phyloP scores from a whole-genome alignment of 2,113 vertebrate genomes.

The Ageneiosus marmoratus region DNA sequence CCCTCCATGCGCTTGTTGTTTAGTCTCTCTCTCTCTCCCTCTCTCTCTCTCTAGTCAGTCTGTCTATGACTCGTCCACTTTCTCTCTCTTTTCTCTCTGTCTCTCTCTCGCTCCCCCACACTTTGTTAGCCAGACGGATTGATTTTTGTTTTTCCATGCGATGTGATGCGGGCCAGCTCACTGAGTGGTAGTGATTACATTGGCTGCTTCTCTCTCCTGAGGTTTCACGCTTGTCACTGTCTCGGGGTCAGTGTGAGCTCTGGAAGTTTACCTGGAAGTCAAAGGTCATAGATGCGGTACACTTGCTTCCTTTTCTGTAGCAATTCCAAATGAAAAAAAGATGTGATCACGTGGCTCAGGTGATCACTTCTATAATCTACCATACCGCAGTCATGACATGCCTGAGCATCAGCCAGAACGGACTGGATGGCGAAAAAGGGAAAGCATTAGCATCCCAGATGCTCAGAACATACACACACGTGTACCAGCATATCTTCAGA shows the following conservation, averaged over 20 bases:
- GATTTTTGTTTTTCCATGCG: conserved; percentile 56
- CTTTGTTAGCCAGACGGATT: conserved; percentile 46
- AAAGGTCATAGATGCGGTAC: conserved; percentile 34
- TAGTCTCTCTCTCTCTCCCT: conserved; percentile 26
- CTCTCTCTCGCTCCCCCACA: neutral
- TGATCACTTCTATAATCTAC: conserved; percentile 29
- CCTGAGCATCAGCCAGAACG: conserved; percentile 1
- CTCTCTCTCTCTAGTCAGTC: conserved; percentile 16
- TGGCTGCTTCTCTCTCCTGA: conserved; percentile 46
- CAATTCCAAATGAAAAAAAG: conserved; percentile 9
- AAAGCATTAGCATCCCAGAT: conserved; percentile 9
- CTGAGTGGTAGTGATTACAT: conserved; percentile 54
- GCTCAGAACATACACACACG: neutral
- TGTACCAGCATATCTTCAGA: neutral
- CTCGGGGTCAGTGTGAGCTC: conserved; percentile 24
- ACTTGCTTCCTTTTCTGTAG: conserved; percentile 21
- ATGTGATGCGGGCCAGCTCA: conserved; percentile 40
- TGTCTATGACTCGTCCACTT: conserved; percentile 6
- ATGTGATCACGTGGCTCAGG: neutral
- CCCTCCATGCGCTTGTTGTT: conserved; percentile 42
- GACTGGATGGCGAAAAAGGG: neutral
- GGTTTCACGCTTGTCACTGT: conserved; percentile 43
- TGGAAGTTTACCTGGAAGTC: conserved; percentile 30
- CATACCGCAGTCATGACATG: conserved; percentile 20
- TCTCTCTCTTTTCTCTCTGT: neutral